Conservation (phyloP, 35 echinoderm and acorn worm species). For the Hemicentrotus pulcherrimus region DNA sequence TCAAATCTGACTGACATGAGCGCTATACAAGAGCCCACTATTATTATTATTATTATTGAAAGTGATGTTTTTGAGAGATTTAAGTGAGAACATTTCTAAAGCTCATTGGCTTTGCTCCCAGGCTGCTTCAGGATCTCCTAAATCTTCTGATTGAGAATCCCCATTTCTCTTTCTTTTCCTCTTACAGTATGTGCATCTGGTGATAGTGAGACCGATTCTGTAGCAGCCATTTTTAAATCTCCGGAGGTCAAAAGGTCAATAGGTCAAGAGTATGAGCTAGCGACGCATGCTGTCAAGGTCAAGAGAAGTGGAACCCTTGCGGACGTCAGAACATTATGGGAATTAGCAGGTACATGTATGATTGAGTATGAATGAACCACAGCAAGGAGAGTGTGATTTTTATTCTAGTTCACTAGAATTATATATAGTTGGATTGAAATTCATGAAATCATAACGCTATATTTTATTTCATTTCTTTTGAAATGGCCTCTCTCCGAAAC, state of each 20-base stretch:
- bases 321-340: slow-evolving; percentile 84
- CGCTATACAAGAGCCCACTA: too few species aligned
- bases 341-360: slow-evolving; percentile 67
- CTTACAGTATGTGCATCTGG: slow-evolving; percentile 31
- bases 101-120: too few species aligned
- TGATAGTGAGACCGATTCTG: slow-evolving; percentile 66
- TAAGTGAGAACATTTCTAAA: too few species aligned
- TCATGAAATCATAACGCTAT: neutral
- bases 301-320: slow-evolving; percentile 83
- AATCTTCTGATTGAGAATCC: neutral
- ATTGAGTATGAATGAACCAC: neutral
- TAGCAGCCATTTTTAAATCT: slow-evolving; percentile 80
- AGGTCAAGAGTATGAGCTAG: slow-evolving; percentile 78
- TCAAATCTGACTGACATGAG: too few species aligned
- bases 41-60: too few species aligned
- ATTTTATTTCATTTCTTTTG: neutral
- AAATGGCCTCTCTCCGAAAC: neutral
- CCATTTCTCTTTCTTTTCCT: neutral
- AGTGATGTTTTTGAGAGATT: too few species aligned
- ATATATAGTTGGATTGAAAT: neutral
- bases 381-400: neutral
- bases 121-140: neutral
- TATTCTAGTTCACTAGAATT: neutral
- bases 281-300: slow-evolving; percentile 87
- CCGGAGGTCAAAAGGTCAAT: slow-evolving; percentile 57